Base-by-base conservation (phyloP, 2,113 vertebrate species). In the Strix uralensis region DNA sequence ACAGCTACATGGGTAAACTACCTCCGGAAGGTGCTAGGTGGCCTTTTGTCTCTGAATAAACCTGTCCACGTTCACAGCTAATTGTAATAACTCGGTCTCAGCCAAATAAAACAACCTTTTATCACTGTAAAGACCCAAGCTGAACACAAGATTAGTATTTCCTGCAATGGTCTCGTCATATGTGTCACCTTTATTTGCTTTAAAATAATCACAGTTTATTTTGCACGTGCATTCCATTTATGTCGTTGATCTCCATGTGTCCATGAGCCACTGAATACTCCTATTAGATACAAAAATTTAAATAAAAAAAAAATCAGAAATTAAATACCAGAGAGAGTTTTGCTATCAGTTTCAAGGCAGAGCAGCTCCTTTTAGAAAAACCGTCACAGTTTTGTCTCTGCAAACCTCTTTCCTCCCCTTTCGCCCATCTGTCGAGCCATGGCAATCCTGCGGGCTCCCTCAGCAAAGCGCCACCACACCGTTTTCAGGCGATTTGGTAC, bases 81-180 rank as follows among this genome's bases (percentile, higher is more conserved):
- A 93, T 49, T 79, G 74, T 52, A 87, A 66, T 79, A 66, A 85
- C 29, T 51, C 54, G 16, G 9, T 62, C 23, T 57, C 32, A 66
- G 29, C 9, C 62, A 61, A 61, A 80, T 42, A 95, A 47, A 93
- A 87, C 26, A 54, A 89, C 49, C 34, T 85, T 88, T 84, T 79
- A 58, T 6, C 20, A 72, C 49, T 12, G 11, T 8, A 0, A 49
- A 72, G 36, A 81, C 15, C 36, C 36, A 89, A 74, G 34, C 22
- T 16, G 34, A 86, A 69, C 63, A 67, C 44, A 30, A 59, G 15
- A 46, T 54, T 27, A 46, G 5, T 66, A 61, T 19, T 79, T 57
- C 25, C 29, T 0, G 0, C 46, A 75, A 67, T 4, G 10, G 19
- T 40, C 54, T 61, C 62, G 40, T 26, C 29, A 34, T 0, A 1